Evolutionary conservation across 2,113 vertebrate species (phyloP).

Genomic region (Trinectes maculatus): DNA sequence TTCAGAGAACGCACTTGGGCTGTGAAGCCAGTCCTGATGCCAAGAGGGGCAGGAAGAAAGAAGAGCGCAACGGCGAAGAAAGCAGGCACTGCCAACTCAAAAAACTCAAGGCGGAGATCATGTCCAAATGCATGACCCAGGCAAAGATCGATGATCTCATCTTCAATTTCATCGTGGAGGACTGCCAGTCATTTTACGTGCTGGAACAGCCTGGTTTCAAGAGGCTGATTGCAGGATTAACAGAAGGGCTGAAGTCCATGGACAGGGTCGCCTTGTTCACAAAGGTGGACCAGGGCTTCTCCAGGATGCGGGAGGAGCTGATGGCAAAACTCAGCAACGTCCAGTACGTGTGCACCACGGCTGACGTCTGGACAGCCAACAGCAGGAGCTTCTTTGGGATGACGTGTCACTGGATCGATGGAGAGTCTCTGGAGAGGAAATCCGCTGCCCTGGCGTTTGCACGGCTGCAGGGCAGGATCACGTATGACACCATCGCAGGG

Average conservation of each 20-base stretch:
- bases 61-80: slow-evolving; percentile 65
- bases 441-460: slow-evolving; percentile 75
- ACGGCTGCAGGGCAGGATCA: slow-evolving; percentile 64
- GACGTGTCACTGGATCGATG: slow-evolving; percentile 81
- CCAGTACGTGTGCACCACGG: slow-evolving; percentile 80
- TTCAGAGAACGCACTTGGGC: slow-evolving; percentile 78
- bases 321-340: slow-evolving; percentile 66
- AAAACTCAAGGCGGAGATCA: slow-evolving; percentile 72
- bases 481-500: slow-evolving; percentile 67
- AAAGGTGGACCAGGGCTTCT: slow-evolving; percentile 73
- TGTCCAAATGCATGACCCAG: slow-evolving; percentile 75
- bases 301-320: slow-evolving; percentile 75
- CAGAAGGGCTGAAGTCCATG: slow-evolving; percentile 75
- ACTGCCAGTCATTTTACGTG: slow-evolving; percentile 78
- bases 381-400: slow-evolving; percentile 78
- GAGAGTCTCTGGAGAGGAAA: slow-evolving; percentile 69
- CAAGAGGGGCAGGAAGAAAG: slow-evolving; percentile 70
- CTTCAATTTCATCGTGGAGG: slow-evolving; percentile 79
- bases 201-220: slow-evolving; percentile 78
- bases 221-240: slow-evolving; percentile 75
- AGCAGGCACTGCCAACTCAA: slow-evolving; percentile 74
- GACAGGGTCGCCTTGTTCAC: slow-evolving; percentile 72
- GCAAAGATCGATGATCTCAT: slow-evolving; percentile 73
- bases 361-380: slow-evolving; percentile 76
- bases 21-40: slow-evolving; percentile 71